These are phyloP conservation scores for Alexandromys oeconomus DNA, from an alignment of 2,797 vertebrate species.

Conservation along the genomic window DNA sequence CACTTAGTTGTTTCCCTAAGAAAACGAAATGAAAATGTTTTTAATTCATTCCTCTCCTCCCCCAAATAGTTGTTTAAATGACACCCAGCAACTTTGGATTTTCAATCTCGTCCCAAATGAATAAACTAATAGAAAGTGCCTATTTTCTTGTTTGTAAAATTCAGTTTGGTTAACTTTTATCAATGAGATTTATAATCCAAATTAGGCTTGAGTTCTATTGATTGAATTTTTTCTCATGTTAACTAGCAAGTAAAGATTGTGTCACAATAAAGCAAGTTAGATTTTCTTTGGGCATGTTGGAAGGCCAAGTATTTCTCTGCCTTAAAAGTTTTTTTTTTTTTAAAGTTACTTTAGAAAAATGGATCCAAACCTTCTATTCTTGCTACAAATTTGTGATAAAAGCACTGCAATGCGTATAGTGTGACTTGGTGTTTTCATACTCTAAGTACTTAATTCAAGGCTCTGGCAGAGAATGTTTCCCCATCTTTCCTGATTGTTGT, in stretches of 20 bases:
- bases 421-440: conserved; percentile 70
- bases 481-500: conserved; percentile 89
- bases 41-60: conserved; percentile 56
- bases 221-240: conserved; percentile 47
- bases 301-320: background rate
- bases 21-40: background rate
- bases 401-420: conserved; percentile 20
- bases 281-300: conserved; percentile 30
- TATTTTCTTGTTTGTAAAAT: conserved; percentile 69
- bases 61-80: conserved; percentile 41
- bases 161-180: background rate
- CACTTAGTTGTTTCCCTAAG: conserved; percentile 58
- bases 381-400: conserved; percentile 26
- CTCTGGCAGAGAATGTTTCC: conserved; percentile 88
- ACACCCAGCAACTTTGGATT: background rate
- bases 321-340: background rate
- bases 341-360: conserved; percentile 4
- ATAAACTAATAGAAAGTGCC: conserved; percentile 72
- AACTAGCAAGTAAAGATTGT: conserved; percentile 68
- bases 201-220: conserved; percentile 38
- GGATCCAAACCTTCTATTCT: conserved; percentile 35
- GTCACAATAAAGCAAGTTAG: conserved; percentile 39
- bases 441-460: conserved; percentile 84
- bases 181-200: conserved; percentile 64
- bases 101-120: conserved; percentile 49